Evolutionary conservation across 2,888 invertebrate species (phyloP), one percentile per base, ranked within the genome.

Genomic region (Amitus sp.): DNA sequence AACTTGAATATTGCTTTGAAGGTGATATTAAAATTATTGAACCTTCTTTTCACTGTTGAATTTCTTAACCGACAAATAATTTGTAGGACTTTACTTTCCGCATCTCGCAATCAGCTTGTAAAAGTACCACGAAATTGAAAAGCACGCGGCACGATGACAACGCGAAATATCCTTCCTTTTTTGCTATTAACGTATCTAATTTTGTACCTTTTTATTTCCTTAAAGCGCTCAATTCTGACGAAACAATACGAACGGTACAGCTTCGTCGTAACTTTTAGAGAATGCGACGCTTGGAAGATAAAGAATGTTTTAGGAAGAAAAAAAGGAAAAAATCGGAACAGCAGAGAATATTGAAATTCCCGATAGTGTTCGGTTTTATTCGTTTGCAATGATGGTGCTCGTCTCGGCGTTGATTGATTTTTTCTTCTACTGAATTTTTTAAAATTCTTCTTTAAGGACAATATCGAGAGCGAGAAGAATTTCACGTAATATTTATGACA

Each of bases 341-440:
- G 47, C 10, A n/a, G 28, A 13, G 2, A 34, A 33, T 47, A 33
- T 47, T 47, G 34, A 47, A 47, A 19, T 19, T 34, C 20, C 3
- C 18, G 34, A 33, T 47, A 12, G 6, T 19, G 15, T 15, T 17
- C 6, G 46, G 17, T 30, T 20, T 28, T 9, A 1, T 20, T 2
- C n/a, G n/a, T 10, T 17, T 9, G 13, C 9, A 30, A 27, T 30
- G 17, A 17, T 17, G 12, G 10, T 15, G 17, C 15, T 10, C 10
- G n/a, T 18, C 6, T 9, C 15, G 15, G 5, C 27, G 2, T 27
- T 28, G 30, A 46, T 46, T 46, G 43, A 28, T 46, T 28, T 30
- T 6, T 15, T 13, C 30, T 46, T 46, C 28, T 15, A 13, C n/a
- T n/a, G 12, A 23, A 23, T 19, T 43, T 12, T 15, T 7, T 15